A percentile compares a stretch with the other conserved stretches of the same genome.
Conservation (phyloP, 2,888 invertebrate species). For the Limnephilus auricula region DNA sequence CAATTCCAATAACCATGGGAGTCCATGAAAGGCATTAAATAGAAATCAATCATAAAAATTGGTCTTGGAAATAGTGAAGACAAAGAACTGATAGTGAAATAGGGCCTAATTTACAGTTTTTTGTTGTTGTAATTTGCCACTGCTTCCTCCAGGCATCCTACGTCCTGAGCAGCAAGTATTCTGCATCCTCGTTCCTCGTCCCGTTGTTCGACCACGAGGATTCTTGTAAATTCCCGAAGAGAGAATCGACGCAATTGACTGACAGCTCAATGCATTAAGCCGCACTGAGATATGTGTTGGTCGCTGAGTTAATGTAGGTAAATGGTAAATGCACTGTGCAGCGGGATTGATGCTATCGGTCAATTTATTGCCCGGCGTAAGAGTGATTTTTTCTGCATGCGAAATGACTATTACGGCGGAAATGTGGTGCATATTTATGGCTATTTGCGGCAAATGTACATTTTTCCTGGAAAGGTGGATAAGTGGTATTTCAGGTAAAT, state of each 20-base stretch:
- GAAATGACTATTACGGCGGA: conserved; percentile 44
- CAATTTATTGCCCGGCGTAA: conserved; percentile 35
- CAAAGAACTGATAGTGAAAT: background rate
- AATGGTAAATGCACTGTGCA: conserved; percentile 21
- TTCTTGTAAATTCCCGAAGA: conserved; percentile 41
- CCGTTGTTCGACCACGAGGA: conserved; percentile 15
- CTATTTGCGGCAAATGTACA: background rate
- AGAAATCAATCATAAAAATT: too few relatives aligned
- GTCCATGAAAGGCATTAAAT: too few relatives aligned
- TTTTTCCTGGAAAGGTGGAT: background rate
- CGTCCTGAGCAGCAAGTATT: background rate
- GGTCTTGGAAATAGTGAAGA: background rate
- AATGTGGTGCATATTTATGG: conserved; percentile 13
- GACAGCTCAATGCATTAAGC: conserved; percentile 57
- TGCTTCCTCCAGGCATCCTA: background rate
- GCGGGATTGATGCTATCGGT: conserved; percentile 37
- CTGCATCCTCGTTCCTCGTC: background rate
- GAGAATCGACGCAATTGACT: conserved; percentile 35
- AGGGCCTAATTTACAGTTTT: background rate
- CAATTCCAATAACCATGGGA: too few relatives aligned
- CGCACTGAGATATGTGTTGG: conserved; percentile 40
- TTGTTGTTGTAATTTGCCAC: background rate
- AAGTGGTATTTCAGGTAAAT: background rate
- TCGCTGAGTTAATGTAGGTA: background rate
- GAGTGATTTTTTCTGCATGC: conserved; percentile 44